phyloP scores from a whole-genome alignment of 2,888 invertebrate genomes.

The Abscondita cerata region DNA sequence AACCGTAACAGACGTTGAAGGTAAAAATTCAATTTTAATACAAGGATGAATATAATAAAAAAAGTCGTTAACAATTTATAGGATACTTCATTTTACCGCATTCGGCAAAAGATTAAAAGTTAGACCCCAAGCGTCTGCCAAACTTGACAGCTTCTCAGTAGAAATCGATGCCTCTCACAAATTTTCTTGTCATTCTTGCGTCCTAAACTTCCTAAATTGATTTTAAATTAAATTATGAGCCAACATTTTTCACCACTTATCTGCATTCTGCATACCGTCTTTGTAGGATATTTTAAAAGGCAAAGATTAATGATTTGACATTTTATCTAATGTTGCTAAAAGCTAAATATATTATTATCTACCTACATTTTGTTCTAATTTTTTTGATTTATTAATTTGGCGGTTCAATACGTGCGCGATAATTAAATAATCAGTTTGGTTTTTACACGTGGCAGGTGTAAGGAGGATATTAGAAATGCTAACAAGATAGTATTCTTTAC shows the following conservation, averaged over 20 bases:
- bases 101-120: slow-evolving; percentile 42
- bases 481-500: too few species aligned
- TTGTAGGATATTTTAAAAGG: slow-evolving; percentile 35
- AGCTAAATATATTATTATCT: slow-evolving; percentile 17
- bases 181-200: slow-evolving; percentile 51
- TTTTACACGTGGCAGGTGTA: too few species aligned
- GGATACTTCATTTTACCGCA: slow-evolving; percentile 41
- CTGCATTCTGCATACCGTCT: slow-evolving; percentile 50
- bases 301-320: slow-evolving; percentile 41
- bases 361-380: background rate
- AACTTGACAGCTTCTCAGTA: slow-evolving; percentile 30
- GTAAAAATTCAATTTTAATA: slow-evolving; percentile 35
- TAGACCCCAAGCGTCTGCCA: slow-evolving; percentile 25
- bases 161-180: slow-evolving; percentile 50
- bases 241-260: slow-evolving; percentile 55
- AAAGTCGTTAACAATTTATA: slow-evolving; percentile 45
- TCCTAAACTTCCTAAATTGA: slow-evolving; percentile 52
- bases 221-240: slow-evolving; percentile 56
- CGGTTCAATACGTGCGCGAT: too few species aligned
- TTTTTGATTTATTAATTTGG: background rate
- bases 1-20: slow-evolving; percentile 21
- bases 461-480: too few species aligned
- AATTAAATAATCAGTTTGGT: too few species aligned
- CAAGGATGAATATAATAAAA: slow-evolving; percentile 35
- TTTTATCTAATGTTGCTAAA: slow-evolving; percentile 25